Conservation (phyloP, 2,113 vertebrate species). For the Hylia prasina region DNA sequence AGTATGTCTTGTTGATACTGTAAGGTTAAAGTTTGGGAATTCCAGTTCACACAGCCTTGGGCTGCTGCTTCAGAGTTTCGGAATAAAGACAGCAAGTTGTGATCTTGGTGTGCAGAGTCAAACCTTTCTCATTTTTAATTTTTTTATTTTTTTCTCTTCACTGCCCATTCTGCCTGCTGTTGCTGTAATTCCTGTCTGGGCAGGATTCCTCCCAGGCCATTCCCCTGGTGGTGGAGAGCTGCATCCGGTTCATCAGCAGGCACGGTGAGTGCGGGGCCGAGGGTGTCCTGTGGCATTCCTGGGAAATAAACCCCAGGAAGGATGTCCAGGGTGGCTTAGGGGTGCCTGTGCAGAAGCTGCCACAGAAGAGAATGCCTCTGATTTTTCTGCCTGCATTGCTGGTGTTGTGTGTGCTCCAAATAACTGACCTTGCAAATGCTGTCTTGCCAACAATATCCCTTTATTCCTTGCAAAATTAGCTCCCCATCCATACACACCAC, state of each 20-base stretch:
- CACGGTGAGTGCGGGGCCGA: conserved; percentile 78
- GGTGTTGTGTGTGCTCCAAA: neutral
- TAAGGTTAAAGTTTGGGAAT: neutral
- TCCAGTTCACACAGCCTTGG: neutral
- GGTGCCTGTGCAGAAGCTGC: neutral
- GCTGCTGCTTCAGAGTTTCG: neutral
- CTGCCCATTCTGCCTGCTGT: neutral
- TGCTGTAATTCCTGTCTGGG: neutral
- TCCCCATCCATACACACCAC: neutral
- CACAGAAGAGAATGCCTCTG: fast-evolving
- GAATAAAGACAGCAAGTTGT: neutral
- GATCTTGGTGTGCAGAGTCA: neutral
- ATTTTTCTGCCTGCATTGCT: neutral
- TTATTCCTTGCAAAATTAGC: neutral
- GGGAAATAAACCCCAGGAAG: fast-evolving
- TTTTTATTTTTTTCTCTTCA: fast-evolving
- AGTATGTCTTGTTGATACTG: neutral
- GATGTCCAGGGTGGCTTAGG: fast-evolving
- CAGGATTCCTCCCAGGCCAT: conserved; percentile 91
- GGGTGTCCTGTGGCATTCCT: fast-evolving
- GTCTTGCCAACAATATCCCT: neutral
- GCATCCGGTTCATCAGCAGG: conserved; percentile 95
- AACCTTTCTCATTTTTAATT: neutral
- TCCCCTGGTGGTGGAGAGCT: conserved; percentile 96
- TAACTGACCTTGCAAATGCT: neutral